Conservation (phyloP, 2,797 vertebrate species). For the Chloroceryle inda region DNA sequence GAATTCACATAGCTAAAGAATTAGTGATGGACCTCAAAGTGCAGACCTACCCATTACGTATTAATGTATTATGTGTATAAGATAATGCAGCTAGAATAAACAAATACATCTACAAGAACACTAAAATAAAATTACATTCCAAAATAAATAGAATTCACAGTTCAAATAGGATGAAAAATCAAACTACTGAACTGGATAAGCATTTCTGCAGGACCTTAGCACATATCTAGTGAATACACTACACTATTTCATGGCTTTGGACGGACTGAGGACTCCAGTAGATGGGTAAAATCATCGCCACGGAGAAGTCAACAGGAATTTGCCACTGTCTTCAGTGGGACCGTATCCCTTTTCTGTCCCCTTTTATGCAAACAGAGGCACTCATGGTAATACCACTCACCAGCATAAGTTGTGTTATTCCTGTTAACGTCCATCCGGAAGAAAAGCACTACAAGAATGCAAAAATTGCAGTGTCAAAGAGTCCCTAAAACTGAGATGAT, state of each 20-base stretch:
- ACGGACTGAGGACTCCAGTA: background rate
- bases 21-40: background rate
- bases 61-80: background rate
- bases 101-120: background rate
- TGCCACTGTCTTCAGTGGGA: background rate
- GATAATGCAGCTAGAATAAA: background rate
- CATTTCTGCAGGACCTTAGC: background rate
- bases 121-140: background rate
- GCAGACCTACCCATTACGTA: background rate
- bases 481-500: background rate
- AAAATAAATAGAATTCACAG: background rate
- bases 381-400: background rate
- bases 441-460: background rate
- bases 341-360: background rate
- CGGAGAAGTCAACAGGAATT: background rate
- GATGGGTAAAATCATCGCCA: background rate
- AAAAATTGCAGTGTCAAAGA: background rate
- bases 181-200: background rate
- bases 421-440: background rate
- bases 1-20: constrained; percentile 15
- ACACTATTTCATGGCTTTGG: background rate
- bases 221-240: background rate
- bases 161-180: background rate
- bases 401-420: background rate
- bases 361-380: background rate